Conservation (phyloP, 2,888 invertebrate genomes). For the Pyrochroa serraticornis region DNA sequence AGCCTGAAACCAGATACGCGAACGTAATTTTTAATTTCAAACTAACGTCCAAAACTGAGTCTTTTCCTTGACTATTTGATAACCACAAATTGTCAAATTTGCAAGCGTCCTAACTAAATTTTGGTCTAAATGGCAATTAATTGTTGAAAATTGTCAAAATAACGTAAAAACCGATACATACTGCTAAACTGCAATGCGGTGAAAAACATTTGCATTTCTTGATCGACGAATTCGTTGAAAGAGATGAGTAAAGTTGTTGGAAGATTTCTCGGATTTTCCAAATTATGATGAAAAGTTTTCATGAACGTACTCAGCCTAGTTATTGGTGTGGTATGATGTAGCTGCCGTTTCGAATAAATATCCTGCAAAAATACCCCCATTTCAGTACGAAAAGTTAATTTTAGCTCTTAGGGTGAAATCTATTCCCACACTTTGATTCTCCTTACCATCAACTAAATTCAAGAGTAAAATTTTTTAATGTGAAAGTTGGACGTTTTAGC, state of each 20-base stretch:
- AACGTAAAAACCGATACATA: slow-evolving; percentile 33
- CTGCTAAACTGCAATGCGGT: slow-evolving; percentile 52
- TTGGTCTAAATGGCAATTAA: no score
- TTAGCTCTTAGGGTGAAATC: background rate
- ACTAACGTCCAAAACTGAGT: no score
- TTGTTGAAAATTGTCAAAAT: no score
- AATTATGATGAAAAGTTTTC: slow-evolving; percentile 44
- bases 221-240: slow-evolving; percentile 50
- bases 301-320: slow-evolving; percentile 48
- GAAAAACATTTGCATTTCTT: slow-evolving; percentile 52
- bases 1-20: slow-evolving; percentile 49
- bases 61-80: no score
- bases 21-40: no score
- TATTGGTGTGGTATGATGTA: slow-evolving; percentile 51
- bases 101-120: no score
- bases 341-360: slow-evolving; percentile 48
- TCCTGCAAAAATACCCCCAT: slow-evolving; percentile 40
- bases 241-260: slow-evolving; percentile 41
- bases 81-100: no score
- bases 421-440: no score
- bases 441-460: background rate
- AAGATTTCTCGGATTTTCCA: slow-evolving; percentile 37
- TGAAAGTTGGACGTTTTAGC: background rate
- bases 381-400: background rate
- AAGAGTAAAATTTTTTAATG: no score